These are phyloP conservation scores for Lontra canadensis DNA, from an alignment of 2,113 vertebrate species.

Conservation along the genomic window DNA sequence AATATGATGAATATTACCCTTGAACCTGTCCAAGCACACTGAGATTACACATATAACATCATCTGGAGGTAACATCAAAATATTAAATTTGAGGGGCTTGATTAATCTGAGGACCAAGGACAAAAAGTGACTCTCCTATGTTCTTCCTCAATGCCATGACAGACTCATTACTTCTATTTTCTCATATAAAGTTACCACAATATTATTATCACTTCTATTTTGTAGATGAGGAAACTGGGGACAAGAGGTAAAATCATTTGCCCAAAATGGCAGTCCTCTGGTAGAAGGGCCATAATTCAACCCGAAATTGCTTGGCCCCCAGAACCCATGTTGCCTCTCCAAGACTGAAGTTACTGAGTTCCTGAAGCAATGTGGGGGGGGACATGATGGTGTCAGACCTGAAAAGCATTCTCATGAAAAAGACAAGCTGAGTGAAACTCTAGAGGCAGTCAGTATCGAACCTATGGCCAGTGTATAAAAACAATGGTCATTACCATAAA, in stretches of 20 bases:
- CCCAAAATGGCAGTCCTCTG: not conserved
- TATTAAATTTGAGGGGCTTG: not conserved
- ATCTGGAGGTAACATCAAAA: not conserved
- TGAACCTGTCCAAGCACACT: not conserved
- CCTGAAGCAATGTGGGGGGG: not conserved
- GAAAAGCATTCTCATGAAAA: not conserved
- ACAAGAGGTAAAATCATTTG: not conserved
- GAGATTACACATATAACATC: not conserved
- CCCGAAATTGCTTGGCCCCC: not conserved
- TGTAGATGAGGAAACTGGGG: not conserved
- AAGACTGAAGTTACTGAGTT: not conserved
- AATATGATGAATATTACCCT: not conserved
- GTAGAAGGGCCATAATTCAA: not conserved
- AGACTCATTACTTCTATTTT: not conserved
- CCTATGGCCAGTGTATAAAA: not conserved
- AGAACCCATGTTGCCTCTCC: not conserved
- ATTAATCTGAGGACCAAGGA: not conserved
- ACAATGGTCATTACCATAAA: not conserved
- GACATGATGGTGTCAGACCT: not conserved
- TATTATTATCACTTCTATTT: not conserved
- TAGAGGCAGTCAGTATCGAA: not conserved
- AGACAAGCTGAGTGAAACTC: not conserved
- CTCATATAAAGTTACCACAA: not conserved
- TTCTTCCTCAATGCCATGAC: not conserved
- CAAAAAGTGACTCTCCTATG: not conserved